A percentile compares a stretch with the other conserved stretches of the same genome.
Evolutionary conservation across 2,113 vertebrate genomes (phyloP).

Genomic region (Microtus ochrogaster): DNA sequence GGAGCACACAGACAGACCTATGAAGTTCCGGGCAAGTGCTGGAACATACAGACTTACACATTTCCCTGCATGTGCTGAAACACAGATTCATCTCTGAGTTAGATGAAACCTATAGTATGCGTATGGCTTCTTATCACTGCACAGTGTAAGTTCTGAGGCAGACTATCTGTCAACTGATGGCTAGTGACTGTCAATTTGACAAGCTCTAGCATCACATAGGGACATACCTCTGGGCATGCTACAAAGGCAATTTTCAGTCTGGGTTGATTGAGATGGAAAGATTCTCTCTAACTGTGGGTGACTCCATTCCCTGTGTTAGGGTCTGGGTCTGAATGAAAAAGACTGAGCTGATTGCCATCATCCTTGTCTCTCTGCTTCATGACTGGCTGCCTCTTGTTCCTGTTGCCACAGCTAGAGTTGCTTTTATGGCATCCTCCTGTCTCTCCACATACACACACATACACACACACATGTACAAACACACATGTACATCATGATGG

Average conservation of each 20-base stretch:
- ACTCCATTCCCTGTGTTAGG: too few relatives aligned
- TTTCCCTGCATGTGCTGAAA: not conserved
- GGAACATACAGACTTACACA: too few relatives aligned
- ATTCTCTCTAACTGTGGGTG: not conserved
- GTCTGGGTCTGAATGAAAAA: not conserved
- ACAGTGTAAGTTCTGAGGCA: conserved; percentile 68
- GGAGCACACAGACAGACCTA: not conserved
- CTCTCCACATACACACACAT: not conserved
- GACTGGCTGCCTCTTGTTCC: not conserved
- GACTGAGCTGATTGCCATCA: not conserved
- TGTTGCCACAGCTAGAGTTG: not conserved
- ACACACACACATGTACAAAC: not conserved
- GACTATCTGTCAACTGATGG: conserved; percentile 37
- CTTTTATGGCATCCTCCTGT: not conserved
- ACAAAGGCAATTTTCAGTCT: not conserved
- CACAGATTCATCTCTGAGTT: not conserved
- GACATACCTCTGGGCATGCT: not conserved
- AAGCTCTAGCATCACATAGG: not conserved
- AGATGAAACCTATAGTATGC: conserved; percentile 42
- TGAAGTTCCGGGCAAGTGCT: not conserved
- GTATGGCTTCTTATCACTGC: conserved; percentile 21
- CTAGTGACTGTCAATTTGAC: not conserved
- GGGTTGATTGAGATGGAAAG: not conserved
- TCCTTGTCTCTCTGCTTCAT: not conserved
- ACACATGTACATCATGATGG: not conserved